phyloP scores from a whole-genome alignment of 2,888 invertebrate genomes.

The Labia minor region DNA sequence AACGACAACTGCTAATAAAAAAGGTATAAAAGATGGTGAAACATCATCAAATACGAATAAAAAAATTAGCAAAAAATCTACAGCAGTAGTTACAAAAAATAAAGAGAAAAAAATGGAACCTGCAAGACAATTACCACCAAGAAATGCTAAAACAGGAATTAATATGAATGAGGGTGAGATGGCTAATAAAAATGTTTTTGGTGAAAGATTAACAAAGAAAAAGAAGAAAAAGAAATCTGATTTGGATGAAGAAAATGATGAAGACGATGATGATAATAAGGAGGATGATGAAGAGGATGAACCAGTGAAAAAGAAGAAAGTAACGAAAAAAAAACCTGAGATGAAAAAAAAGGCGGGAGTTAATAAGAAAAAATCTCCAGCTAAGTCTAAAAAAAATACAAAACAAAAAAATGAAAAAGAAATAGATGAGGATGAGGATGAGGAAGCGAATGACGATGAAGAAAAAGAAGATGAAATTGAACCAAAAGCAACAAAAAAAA shows the following conservation, averaged over 20 bases:
- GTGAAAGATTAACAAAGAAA: neutral
- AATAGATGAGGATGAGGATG: too few relatives aligned
- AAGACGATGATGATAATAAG: too few relatives aligned
- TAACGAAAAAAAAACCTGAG: neutral
- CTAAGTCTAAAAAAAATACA: too few relatives aligned
- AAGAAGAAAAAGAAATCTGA: neutral
- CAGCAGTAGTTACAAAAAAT: neutral
- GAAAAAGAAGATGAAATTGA: too few relatives aligned
- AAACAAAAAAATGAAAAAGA: too few relatives aligned
- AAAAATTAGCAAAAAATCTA: neutral
- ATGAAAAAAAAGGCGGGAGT: neutral
- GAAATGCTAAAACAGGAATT: neutral
- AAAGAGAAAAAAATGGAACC: neutral
- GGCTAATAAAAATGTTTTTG: neutral
- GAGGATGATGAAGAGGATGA: neutral
- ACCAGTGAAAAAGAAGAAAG: neutral
- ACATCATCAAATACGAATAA: neutral
- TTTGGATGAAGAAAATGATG: too few relatives aligned
- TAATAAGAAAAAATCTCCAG: neutral
- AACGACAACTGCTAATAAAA: neutral
- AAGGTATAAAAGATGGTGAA: neutral
- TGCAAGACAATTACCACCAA: neutral
- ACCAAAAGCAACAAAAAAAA: too few relatives aligned
- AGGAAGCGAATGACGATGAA: too few relatives aligned
- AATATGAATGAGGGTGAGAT: neutral